phyloP scores from a whole-genome alignment of 2,797 vertebrate species.

The Rhinichthys osculus region DNA sequence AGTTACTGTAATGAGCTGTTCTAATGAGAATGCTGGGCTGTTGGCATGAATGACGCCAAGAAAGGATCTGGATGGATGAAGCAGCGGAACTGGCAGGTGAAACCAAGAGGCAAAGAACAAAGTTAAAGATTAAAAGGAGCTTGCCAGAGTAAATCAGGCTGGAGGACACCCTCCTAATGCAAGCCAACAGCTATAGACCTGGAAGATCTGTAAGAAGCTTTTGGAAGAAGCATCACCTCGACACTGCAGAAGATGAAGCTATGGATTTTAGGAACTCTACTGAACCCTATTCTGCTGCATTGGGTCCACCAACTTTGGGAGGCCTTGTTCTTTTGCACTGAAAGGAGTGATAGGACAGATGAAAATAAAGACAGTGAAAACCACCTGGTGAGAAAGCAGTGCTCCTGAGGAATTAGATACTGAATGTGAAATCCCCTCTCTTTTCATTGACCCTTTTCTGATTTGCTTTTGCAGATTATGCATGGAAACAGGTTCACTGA shows the following conservation, averaged over 20 bases:
- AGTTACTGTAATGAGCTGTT: neutral
- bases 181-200: neutral
- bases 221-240: neutral
- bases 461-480: neutral
- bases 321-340: neutral
- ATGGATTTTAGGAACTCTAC: neutral
- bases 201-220: neutral
- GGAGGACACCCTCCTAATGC: neutral
- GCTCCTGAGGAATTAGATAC: neutral
- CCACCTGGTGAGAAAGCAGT: neutral
- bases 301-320: neutral
- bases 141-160: neutral
- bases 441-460: neutral
- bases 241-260: neutral
- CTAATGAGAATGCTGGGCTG: neutral
- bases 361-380: neutral
- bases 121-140: neutral
- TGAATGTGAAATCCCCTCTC: neutral
- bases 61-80: neutral
- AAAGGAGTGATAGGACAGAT: neutral
- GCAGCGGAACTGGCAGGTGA: conserved; percentile 1
- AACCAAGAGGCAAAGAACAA: neutral
- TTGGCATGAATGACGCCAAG: neutral
- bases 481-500: neutral
- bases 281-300: neutral